Conservation (phyloP, 2,888 invertebrate species). For the Tuberolachnus salignus region DNA sequence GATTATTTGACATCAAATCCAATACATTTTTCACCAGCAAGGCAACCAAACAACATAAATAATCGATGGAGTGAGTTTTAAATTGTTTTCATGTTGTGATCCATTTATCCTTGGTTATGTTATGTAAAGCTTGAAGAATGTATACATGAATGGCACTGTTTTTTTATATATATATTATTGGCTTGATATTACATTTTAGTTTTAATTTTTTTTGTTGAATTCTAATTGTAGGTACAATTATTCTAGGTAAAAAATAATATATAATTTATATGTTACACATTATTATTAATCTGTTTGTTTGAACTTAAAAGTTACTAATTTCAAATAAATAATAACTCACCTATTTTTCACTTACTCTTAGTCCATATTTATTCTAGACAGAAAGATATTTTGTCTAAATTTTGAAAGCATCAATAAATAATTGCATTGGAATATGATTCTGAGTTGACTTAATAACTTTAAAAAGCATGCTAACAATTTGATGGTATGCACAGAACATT, state of each 20-base stretch:
- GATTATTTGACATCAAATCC: slow-evolving; percentile 51
- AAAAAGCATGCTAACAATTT: too few species aligned
- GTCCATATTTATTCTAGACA: too few species aligned
- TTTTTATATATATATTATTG: neutral
- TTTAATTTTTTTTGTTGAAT: neutral
- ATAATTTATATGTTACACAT: too few species aligned
- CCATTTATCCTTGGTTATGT: neutral
- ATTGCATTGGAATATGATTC: neutral
- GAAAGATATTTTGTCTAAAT: neutral
- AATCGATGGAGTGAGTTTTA: slow-evolving; percentile 59
- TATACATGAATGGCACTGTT: neutral
- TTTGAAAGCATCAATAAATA: neutral
- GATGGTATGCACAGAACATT: too few species aligned
- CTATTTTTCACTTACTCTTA: too few species aligned
- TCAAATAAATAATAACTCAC: too few species aligned
- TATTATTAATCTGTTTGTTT: too few species aligned
- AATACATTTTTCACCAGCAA: slow-evolving; percentile 52
- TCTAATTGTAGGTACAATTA: too few species aligned
- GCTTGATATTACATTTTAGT: slow-evolving; percentile 4
- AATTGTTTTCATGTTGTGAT: slow-evolving; percentile 25
- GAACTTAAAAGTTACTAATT: neutral
- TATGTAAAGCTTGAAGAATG: slow-evolving; percentile 3
- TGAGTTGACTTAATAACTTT: neutral
- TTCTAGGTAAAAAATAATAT: too few species aligned
- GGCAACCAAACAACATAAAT: slow-evolving; percentile 55